Evolutionary conservation across 2,113 vertebrate species (phyloP), one percentile per base, ranked within the genome.

Genomic region (Xiphophorus hellerii): DNA sequence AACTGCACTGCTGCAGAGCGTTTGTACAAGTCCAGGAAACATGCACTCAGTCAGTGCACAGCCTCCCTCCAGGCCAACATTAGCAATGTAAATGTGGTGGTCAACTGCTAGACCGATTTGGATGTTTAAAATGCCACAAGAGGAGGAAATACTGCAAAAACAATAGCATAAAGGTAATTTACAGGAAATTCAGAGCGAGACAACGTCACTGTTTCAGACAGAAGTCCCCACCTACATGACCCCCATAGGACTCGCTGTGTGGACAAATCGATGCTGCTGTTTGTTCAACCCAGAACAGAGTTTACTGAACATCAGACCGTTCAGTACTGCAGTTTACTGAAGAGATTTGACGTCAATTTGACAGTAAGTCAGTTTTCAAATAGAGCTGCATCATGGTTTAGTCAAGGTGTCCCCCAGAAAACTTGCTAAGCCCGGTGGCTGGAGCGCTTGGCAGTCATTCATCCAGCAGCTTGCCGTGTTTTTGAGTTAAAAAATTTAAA

Each of bases 81-180:
- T 84, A 87, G 84, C 84, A 83, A 72, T 77, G 80, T 74, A 83
- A 85, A 85, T 85, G 65, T 69, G 66, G 51, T n/a, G 51, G 51
- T 58, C 51, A 78, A 71, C 27, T 2, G 29, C 70, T 62, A 11
- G 10, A 58, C 51, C 8, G 51, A 58, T 58, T 22, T 9, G 7
- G 51, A 54, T 54, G 51, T 54, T 58, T 58, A 58, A 58, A 58
- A n/a, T 8, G 25, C 17, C 25, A 17, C 42, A 31, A n/a, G 9
- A 33, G 27, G 72, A 54, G 20, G 5, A 22, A 58, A 58, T 58
- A 58, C 2, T 11, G 51, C 22, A n/a, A 58, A 42, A 28, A 35
- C 13, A 31, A 42, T 63, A 61, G 74, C 68, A 77, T 30, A 63
- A 64, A 61, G 17, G 37, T 29, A 70, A 33, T 35, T 14, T 71